A percentile compares a stretch with the other conserved stretches of the same genome.
Conservation (phyloP, 2,888 invertebrate species). For the Plusia festucae region DNA sequence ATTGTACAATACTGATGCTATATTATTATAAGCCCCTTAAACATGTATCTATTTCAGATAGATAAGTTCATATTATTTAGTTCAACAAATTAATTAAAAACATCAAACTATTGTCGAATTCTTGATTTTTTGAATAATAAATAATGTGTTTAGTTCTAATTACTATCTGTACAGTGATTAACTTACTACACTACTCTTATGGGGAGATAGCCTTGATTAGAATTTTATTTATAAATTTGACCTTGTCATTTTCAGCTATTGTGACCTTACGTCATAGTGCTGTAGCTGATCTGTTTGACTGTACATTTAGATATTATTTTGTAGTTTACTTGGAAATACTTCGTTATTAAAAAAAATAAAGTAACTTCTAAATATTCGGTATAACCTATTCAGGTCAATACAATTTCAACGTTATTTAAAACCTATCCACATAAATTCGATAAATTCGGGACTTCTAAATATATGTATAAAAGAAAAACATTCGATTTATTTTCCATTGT, state of each 20-base stretch:
- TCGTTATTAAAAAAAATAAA: not conserved
- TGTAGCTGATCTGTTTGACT: constrained; percentile 33
- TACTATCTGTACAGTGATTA: not conserved
- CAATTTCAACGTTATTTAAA: not conserved
- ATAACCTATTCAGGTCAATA: not conserved
- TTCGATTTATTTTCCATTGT: no score
- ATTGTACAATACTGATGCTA: constrained; percentile 32
- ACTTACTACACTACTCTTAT: constrained; percentile 5
- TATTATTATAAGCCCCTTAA: not conserved
- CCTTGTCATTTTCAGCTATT: constrained; percentile 81
- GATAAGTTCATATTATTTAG: not conserved
- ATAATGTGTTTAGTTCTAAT: not conserved
- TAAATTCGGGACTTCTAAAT: no score
- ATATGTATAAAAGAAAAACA: no score
- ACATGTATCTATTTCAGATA: not conserved
- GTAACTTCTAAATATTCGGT: not conserved
- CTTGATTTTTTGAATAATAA: not conserved
- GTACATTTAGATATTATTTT: constrained; percentile 21
- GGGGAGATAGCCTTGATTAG: constrained; percentile 55
- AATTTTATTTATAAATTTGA: constrained; percentile 82
- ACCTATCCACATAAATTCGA: no score
- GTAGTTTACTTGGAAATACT: constrained; percentile 11
- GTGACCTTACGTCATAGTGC: constrained; percentile 85
- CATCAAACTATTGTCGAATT: constrained; percentile 8
- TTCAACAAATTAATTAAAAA: not conserved